Evolutionary conservation across 92 coral and sea anemone genomes (phyloP).

Genomic region (Zoanthus sansibaricus): DNA sequence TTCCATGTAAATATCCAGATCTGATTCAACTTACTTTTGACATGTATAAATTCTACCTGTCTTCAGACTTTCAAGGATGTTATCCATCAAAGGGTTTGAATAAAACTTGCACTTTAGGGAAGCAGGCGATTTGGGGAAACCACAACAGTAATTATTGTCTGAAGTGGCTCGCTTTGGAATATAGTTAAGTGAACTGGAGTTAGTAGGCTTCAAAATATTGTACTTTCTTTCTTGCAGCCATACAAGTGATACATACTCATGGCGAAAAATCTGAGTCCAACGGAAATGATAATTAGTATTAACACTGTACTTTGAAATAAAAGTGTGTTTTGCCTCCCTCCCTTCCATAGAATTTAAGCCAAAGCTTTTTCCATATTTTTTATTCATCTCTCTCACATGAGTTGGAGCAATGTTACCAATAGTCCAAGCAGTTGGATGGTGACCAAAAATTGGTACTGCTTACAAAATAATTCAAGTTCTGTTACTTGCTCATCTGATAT

Average conservation of each 20-base stretch:
- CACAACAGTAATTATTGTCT: constrained; percentile 57
- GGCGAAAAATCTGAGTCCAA: constrained; percentile 49
- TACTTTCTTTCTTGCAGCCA: constrained; percentile 51
- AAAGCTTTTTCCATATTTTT: constrained; percentile 27
- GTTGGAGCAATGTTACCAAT: constrained; percentile 33
- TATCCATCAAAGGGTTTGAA: background rate
- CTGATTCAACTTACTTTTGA: background rate
- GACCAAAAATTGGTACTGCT: constrained; percentile 28
- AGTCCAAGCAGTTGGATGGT: constrained; percentile 50
- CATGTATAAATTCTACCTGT: background rate
- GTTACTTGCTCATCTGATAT: constrained; percentile 21
- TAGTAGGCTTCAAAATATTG: constrained; percentile 39
- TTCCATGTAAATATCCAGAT: background rate
- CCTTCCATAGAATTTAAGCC: constrained; percentile 51
- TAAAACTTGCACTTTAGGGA: background rate
- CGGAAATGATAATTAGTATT: constrained; percentile 45
- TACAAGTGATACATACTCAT: constrained; percentile 27
- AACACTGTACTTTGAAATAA: constrained; percentile 38
- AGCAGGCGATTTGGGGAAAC: constrained; percentile 33
- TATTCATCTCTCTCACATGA: constrained; percentile 37
- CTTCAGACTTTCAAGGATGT: background rate
- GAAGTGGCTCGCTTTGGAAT: constrained; percentile 47
- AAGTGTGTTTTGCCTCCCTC: constrained; percentile 37
- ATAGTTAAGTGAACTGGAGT: constrained; percentile 39
- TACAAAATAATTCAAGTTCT: constrained; percentile 31